Conservation (phyloP, 2,113 vertebrate species). For the Haplotaxodon microlepis region DNA sequence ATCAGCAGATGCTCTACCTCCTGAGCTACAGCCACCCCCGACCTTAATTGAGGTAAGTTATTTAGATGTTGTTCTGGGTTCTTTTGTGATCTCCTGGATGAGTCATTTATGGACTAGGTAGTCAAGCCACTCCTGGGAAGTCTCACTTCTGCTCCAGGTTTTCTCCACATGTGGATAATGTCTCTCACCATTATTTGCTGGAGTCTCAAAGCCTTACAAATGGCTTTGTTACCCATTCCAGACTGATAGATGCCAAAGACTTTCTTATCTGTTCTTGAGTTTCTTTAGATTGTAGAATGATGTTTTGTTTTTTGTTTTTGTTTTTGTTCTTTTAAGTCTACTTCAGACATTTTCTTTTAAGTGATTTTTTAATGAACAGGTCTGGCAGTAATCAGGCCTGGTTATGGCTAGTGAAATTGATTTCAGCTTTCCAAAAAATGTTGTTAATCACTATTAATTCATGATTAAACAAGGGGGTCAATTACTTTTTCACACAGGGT, state of each 20-base stretch:
- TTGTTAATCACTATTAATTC: background rate
- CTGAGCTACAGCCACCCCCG: background rate
- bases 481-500: background rate
- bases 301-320: background rate
- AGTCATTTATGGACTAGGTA: background rate
- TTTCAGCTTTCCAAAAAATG: background rate
- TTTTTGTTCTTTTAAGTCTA: background rate
- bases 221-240: background rate
- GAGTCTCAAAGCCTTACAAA: background rate
- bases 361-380: background rate
- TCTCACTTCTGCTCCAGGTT: background rate
- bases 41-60: background rate
- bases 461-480: background rate
- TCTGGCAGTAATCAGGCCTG: background rate
- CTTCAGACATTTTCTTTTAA: background rate
- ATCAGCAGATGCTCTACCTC: background rate
- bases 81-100: background rate
- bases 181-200: background rate
- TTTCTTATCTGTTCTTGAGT: background rate
- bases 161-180: background rate
- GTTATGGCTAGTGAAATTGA: background rate
- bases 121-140: background rate
- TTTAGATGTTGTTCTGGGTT: background rate
- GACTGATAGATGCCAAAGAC: background rate
- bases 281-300: background rate